Percentiles rank a stretch among this genome's conserved stretches.
phyloP scores from a whole-genome alignment of 2,888 invertebrate species.

The Oligia latruncula region DNA sequence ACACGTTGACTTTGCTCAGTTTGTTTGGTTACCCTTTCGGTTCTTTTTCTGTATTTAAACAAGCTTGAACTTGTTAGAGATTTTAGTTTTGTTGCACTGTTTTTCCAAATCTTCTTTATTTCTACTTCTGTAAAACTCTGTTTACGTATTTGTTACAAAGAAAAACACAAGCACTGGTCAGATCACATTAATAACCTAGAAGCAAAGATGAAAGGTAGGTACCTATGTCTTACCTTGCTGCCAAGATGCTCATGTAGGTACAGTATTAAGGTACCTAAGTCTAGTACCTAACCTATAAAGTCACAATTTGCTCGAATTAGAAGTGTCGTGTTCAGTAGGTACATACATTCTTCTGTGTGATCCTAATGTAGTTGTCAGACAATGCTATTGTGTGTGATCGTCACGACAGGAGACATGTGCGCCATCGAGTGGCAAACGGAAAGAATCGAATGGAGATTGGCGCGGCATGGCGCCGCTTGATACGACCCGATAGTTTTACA shows the following conservation, averaged over 20 bases:
- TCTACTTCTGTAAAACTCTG: background rate
- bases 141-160: background rate
- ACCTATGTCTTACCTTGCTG: background rate
- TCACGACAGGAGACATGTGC: background rate
- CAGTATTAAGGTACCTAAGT: background rate
- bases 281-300: background rate
- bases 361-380: background rate
- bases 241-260: background rate
- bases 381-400: constrained; percentile 14
- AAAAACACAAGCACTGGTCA: background rate
- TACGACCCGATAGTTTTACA: constrained; percentile 57
- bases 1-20: constrained; percentile 52
- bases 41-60: constrained; percentile 41
- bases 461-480: constrained; percentile 37
- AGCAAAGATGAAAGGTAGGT: too few species aligned
- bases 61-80: constrained; percentile 17
- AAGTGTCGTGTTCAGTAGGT: background rate
- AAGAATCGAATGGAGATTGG: constrained; percentile 66
- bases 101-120: background rate
- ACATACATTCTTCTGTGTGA: background rate
- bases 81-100: constrained; percentile 7
- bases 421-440: constrained; percentile 45
- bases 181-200: background rate
- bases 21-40: constrained; percentile 47
- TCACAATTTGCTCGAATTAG: background rate